phyloP scores from a whole-genome alignment of 2,113 vertebrate species.

The Hippocampus barbouri region DNA sequence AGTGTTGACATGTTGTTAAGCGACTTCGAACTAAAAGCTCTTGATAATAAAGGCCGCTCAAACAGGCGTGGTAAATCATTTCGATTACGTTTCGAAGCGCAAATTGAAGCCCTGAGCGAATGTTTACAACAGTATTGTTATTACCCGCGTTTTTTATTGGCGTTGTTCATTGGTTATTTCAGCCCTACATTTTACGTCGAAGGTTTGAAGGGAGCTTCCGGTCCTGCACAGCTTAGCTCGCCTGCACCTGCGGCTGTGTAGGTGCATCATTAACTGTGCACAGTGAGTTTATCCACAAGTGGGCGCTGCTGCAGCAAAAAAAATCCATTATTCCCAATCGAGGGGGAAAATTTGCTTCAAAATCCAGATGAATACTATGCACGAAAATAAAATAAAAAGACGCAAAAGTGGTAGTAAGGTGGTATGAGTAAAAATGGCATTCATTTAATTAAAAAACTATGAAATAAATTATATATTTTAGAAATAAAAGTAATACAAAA shows the following conservation, averaged over 20 bases:
- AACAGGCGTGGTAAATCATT: neutral
- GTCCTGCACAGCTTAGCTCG: neutral
- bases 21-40: neutral
- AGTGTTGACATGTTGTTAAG: neutral
- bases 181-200: neutral
- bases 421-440: too few relatives aligned
- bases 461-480: too few relatives aligned
- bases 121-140: neutral
- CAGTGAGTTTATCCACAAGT: neutral
- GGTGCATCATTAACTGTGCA: neutral
- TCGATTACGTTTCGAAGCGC: neutral
- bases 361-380: too few relatives aligned
- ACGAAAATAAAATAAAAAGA: too few relatives aligned
- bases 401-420: too few relatives aligned
- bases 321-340: too few relatives aligned
- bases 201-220: neutral
- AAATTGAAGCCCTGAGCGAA: neutral
- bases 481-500: too few relatives aligned
- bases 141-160: neutral
- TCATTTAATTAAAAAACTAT: too few relatives aligned
- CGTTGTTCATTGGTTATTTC: neutral
- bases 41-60: too few relatives aligned
- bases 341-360: too few relatives aligned
- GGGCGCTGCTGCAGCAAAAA: neutral
- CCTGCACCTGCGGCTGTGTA: neutral